Base-by-base conservation (phyloP, 2,113 vertebrate genomes). In the Sterna hirundo region DNA sequence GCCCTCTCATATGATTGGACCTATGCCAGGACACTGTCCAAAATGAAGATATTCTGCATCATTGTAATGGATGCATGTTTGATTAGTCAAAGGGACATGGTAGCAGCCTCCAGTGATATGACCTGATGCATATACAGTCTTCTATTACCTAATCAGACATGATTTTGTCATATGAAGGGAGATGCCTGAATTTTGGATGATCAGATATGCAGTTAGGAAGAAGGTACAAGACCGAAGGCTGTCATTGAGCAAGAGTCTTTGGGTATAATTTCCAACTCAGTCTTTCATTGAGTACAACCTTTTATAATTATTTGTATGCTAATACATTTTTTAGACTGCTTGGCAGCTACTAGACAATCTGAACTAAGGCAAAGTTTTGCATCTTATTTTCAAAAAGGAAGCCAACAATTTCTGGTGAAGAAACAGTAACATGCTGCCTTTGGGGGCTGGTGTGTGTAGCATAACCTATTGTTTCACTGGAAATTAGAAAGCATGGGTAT, bases 391-490 rank as follows among this genome's bases (percentile, higher is more conserved):
- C 62, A 80, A 57, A 85, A 92, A 91, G 25, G 32, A 95, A 93
- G 79, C 66, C 82, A 95, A 46, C 29, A 80, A 32, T 77, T 92
- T 95, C 75, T 76, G 36, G 18, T 74, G 68, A 93, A 86, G 83
- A 90, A 96, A 70, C 11, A 77, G 90, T 72, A 85, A 49, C 58
- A 93, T 69, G 26, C 54, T 93, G 90, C 75, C 75, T 93, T 95
- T 89, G 68, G 79, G 74, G 70, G 55, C n/a, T 90, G 84, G 86
- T 88, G 82, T 94, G 75, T 92, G 49, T 77, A 83, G 62, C 79
- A 76, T 85, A 93, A 88, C 85, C 89, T 94, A 90, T 94, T 94
- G 92, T 90, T 96, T 80, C 78, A 65, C 71, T 90, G 54, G 51
- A 94, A 95, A 91, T 92, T 86, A 93, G 75, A 88, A 94, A 83